Evolutionary conservation across 2,113 vertebrate genomes (phyloP).

Genomic region (Bagarius yarrelli): DNA sequence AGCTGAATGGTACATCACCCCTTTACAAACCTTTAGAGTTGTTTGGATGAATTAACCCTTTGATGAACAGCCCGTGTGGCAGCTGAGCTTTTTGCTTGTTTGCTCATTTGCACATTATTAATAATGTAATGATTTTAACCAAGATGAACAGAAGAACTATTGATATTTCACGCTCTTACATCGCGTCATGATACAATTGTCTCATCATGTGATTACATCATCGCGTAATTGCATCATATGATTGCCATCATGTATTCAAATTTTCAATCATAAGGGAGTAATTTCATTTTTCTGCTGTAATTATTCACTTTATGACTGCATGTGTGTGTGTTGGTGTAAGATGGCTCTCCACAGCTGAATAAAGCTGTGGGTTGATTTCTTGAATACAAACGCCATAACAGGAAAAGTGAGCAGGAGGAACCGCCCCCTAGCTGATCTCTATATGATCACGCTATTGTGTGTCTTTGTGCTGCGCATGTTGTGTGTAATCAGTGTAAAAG

Average conservation of each 20-base stretch:
- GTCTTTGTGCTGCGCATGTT: neutral
- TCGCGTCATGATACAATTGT: too few relatives aligned
- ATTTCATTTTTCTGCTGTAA: too few relatives aligned
- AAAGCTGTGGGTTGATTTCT: constrained; percentile 17
- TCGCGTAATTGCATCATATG: too few relatives aligned
- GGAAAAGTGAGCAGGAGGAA: constrained; percentile 37
- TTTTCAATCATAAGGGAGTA: too few relatives aligned
- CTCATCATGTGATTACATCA: too few relatives aligned
- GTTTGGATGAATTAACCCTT: neutral
- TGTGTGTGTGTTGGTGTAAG: neutral
- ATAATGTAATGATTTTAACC: neutral
- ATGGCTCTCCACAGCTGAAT: constrained; percentile 24
- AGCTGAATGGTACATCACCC: neutral
- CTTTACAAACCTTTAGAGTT: neutral
- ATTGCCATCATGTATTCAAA: too few relatives aligned
- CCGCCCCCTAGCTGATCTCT: constrained; percentile 17
- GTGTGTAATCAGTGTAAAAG: neutral
- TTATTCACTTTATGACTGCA: too few relatives aligned
- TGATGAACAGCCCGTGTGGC: too few relatives aligned
- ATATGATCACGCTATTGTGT: neutral
- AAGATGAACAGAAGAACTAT: neutral
- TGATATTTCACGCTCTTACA: neutral
- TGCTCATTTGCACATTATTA: neutral
- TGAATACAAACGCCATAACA: constrained; percentile 41
- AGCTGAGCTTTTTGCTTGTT: neutral